Evolutionary conservation across 92 coral and sea anemone species (phyloP).

Genomic region (Siderastrea radians): DNA sequence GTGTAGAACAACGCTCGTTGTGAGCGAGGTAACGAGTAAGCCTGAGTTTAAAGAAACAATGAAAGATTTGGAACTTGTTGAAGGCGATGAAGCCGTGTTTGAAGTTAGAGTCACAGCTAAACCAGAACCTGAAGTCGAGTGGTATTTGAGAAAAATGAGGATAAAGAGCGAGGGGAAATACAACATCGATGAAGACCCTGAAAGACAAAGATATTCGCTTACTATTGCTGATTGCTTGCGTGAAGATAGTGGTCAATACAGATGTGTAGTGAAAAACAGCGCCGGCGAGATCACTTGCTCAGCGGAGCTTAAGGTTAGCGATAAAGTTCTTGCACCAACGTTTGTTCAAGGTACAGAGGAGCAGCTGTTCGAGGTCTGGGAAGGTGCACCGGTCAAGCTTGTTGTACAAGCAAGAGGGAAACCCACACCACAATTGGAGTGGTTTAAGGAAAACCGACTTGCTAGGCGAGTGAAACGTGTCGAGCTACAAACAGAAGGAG

Average conservation of each 20-base stretch:
- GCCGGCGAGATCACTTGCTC: constrained; percentile 83
- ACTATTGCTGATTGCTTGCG: constrained; percentile 79
- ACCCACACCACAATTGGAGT: constrained; percentile 86
- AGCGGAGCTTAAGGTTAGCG: constrained; percentile 74
- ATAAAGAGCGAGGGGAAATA: constrained; percentile 78
- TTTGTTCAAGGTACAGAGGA: constrained; percentile 83
- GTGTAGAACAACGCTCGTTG: constrained; percentile 80
- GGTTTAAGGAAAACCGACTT: constrained; percentile 92
- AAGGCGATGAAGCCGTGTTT: constrained; percentile 84
- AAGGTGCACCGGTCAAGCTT: constrained; percentile 86
- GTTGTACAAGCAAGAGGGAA: constrained; percentile 83
- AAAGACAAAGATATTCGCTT: constrained; percentile 75
- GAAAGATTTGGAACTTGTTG: constrained; percentile 79
- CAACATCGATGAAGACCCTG: constrained; percentile 75
- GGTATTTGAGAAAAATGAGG: constrained; percentile 79
- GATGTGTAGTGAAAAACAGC: constrained; percentile 83
- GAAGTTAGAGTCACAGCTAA: constrained; percentile 82
- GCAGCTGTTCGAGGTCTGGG: constrained; percentile 87
- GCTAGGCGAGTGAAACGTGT: constrained; percentile 84
- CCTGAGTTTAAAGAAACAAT: constrained; percentile 83
- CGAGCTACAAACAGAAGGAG: constrained; percentile 74
- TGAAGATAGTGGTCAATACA: constrained; percentile 85
- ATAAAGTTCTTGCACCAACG: constrained; percentile 64
- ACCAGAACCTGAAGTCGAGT: constrained; percentile 85
- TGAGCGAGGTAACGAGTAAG: constrained; percentile 72